Percentiles rank a stretch among this genome's conserved stretches.
phyloP scores from a whole-genome alignment of 2,888 invertebrate genomes.

The Ophraella communa region DNA sequence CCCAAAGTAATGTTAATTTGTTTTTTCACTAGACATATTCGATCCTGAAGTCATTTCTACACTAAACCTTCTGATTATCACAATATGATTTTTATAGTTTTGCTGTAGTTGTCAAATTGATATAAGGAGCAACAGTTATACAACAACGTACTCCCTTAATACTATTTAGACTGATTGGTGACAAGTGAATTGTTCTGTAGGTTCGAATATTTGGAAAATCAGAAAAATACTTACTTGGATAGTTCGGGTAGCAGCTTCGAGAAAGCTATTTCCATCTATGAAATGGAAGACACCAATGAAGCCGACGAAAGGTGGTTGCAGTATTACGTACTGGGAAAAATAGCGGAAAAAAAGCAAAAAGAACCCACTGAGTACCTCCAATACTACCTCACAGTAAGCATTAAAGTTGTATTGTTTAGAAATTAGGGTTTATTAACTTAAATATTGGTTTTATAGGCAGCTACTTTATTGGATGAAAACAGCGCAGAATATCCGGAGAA shows the following conservation, averaged over 20 bases:
- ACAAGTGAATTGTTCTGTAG: constrained; percentile 44
- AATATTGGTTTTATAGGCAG: constrained; percentile 71
- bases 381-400: constrained; percentile 74
- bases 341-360: constrained; percentile 84
- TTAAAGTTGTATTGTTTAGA: background rate
- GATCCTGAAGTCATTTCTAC: no score
- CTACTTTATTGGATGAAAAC: constrained; percentile 77
- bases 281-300: constrained; percentile 64
- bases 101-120: no score
- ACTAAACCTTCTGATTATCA: no score
- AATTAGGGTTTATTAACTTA: no score
- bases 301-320: constrained; percentile 90
- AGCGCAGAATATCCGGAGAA: constrained; percentile 85
- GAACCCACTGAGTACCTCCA: constrained; percentile 76
- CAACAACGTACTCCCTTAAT: no score
- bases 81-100: no score
- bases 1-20: no score
- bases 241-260: constrained; percentile 81
- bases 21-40: no score
- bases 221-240: constrained; percentile 80
- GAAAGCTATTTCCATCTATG: constrained; percentile 69
- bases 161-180: background rate
- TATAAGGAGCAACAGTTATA: no score
- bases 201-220: constrained; percentile 76
- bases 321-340: constrained; percentile 96